Base-by-base conservation (phyloP, 1,140 invertebrate genomes). In the Apis mellifera region DNA sequence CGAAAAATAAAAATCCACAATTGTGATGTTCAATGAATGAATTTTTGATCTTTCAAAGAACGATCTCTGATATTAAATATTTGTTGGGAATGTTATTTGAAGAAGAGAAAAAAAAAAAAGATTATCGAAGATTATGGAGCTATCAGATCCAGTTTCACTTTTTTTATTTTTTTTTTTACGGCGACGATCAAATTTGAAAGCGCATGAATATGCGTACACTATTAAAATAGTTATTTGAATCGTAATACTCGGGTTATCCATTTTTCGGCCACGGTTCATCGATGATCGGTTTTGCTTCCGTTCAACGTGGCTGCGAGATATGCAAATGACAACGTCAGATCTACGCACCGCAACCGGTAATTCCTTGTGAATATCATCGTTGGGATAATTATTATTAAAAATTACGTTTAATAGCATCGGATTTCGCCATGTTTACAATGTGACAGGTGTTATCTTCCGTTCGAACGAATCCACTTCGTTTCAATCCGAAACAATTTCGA, bases 311-410 rank as follows among this genome's bases (percentile, higher is more conserved):
- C 57, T 60, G 1, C 57, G 26, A 8, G 42, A 59, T 68, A 68
- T 76, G 79, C 59, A 75, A 68, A 68, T 81, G 79, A 81, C 79
- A 9, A 64, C 26, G 78, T 66, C 32, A 42, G 17, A 23, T 23
- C 1, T 1, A 0, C 7, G 32, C 0, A n/a, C 54, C 64, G 62
- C 62, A 68, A 15, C 12, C n/a, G 19, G 19, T 52, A 32, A 66
- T 66, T 64, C 17, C 52, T 0, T 42, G 32, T 42, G 32, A 42
- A 42, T 42, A 21, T 12, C 64, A 19, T 15, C n/a, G 54, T 9
- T 9, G 21, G 15, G 17, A 50, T 57, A 32, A 52, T 59, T 13
- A 8, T 68, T 32, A 71, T 59, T 62, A 65, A 66, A 81, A 81
- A 66, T 75, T 68, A 48, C 42, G 15, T 68, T 81, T 81, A 81